A percentile compares a stretch with the other conserved stretches of the same genome.
Conservation (phyloP, 2,888 invertebrate species). For the Andrena chrysosceles region DNA sequence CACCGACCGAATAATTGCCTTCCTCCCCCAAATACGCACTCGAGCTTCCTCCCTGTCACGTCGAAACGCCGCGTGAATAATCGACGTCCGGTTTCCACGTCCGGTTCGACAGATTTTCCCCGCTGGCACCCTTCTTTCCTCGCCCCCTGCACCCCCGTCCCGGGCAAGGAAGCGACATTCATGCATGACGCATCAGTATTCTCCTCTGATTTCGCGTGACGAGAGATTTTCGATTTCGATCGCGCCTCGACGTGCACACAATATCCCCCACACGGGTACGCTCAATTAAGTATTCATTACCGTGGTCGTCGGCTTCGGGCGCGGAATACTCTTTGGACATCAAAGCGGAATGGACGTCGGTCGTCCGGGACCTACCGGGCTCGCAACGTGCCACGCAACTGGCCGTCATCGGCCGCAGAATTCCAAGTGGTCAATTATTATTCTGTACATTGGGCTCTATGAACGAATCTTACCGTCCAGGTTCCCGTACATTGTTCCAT, state of each 20-base stretch:
- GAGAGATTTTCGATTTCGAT: slow-evolving; percentile 55
- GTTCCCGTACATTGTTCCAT: slow-evolving; percentile 44
- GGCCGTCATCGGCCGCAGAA: slow-evolving; percentile 59
- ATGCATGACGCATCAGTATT: slow-evolving; percentile 24
- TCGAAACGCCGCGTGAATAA: background rate
- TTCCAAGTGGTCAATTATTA: slow-evolving; percentile 67
- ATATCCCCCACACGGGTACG: slow-evolving; percentile 12
- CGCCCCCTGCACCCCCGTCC: background rate
- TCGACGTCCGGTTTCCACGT: slow-evolving; percentile 7
- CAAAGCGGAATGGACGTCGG: slow-evolving; percentile 66
- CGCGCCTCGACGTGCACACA: slow-evolving; percentile 16
- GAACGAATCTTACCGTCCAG: slow-evolving; percentile 57
- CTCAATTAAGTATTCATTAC: slow-evolving; percentile 70
- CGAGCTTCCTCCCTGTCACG: background rate
- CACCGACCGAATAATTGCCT: too few relatives aligned
- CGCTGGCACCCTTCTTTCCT: slow-evolving; percentile 1
- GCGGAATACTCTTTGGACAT: slow-evolving; percentile 57
- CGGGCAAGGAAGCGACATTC: background rate
- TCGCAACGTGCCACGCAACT: slow-evolving; percentile 61
- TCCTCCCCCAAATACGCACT: background rate
- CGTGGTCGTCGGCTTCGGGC: slow-evolving; percentile 39
- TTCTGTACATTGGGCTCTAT: slow-evolving; percentile 58
- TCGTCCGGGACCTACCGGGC: slow-evolving; percentile 61
- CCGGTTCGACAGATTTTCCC: slow-evolving; percentile 20
- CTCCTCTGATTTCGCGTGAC: slow-evolving; percentile 36